Percentiles rank a stretch among this genome's conserved stretches.
These are phyloP conservation scores for Hyles euphorbiae DNA, from an alignment of 1,140 invertebrate genomes.

Conservation along the genomic window DNA sequence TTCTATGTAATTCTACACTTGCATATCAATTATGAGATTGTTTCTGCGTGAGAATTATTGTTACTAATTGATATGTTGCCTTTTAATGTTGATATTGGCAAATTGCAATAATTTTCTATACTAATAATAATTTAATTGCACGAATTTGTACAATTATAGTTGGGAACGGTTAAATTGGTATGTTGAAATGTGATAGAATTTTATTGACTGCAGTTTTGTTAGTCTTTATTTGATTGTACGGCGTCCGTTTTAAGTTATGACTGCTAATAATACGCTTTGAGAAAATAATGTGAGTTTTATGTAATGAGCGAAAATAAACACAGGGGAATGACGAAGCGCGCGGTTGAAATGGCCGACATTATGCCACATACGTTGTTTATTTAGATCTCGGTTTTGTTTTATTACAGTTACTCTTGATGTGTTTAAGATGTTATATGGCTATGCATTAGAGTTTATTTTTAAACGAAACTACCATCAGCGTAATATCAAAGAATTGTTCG, in stretches of 20 bases:
- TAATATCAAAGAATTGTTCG: no score
- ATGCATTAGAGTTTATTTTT: no score
- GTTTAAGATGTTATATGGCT: no score
- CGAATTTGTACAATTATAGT: conserved; percentile 28
- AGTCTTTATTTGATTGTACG: conserved; percentile 15
- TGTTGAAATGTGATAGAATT: conserved; percentile 20
- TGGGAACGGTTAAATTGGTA: conserved; percentile 29
- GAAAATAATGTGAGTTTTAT: conserved; percentile 21
- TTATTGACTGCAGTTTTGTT: conserved; percentile 24
- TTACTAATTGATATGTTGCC: conserved; percentile 34
- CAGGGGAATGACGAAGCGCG: conserved; percentile 2
- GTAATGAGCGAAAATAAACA: conserved; percentile 26
- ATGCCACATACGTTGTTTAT: conserved; percentile 7
- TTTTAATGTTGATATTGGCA: conserved; percentile 32
- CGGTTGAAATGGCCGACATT: conserved; percentile 1
- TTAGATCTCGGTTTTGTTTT: conserved; percentile 6
- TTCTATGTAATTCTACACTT: neutral
- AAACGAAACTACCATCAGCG: no score
- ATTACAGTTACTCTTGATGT: neutral
- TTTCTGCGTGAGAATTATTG: conserved; percentile 23
- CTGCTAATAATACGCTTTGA: conserved; percentile 32
- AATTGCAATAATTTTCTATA: conserved; percentile 37
- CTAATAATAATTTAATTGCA: conserved; percentile 26
- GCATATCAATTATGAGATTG: conserved; percentile 34
- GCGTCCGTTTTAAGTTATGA: conserved; percentile 29